These are phyloP conservation scores for Drosophila tsacasi DNA, from an alignment of 1,140 invertebrate genomes.

Conservation along the genomic window DNA sequence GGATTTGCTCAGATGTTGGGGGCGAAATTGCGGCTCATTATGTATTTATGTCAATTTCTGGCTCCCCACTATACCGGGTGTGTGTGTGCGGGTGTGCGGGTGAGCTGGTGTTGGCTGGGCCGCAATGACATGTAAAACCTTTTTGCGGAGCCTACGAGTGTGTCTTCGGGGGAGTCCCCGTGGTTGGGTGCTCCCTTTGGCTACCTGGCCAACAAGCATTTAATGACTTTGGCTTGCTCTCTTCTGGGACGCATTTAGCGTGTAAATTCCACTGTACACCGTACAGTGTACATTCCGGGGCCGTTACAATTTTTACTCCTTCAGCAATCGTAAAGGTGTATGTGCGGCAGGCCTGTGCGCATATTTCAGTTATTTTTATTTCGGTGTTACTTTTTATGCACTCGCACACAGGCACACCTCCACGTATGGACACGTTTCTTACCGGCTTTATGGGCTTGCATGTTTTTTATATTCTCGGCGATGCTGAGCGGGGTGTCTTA, in stretches of 20 bases:
- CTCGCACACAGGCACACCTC: conserved; percentile 15
- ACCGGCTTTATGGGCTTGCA: conserved; percentile 53
- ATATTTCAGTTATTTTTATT: conserved; percentile 81
- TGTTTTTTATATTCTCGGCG: conserved; percentile 31
- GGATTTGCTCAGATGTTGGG: conserved; percentile 20
- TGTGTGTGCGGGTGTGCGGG: conserved; percentile 16
- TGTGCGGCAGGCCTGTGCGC: conserved; percentile 48
- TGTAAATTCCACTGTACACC: conserved; percentile 74
- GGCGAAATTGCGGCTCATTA: conserved; percentile 78
- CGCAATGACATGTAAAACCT: conserved; percentile 81
- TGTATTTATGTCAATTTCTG: conserved; percentile 84
- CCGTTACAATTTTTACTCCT: conserved; percentile 74
- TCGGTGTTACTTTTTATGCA: conserved; percentile 73
- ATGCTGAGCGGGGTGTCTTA: conserved; percentile 14
- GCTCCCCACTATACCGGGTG: conserved; percentile 37
- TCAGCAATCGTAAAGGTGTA: conserved; percentile 71
- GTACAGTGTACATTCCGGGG: conserved; percentile 49
- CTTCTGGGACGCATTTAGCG: conserved; percentile 79
- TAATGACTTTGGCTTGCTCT: conserved; percentile 81
- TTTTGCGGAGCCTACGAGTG: conserved; percentile 63
- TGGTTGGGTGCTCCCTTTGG: conserved; percentile 11
- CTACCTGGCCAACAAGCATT: conserved; percentile 70
- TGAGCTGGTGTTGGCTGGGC: conserved; percentile 24
- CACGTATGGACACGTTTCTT: conserved; percentile 54
- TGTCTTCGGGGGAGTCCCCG: conserved; percentile 6